phyloP scores from a whole-genome alignment of 2,113 vertebrate species.

The Felis catus region DNA sequence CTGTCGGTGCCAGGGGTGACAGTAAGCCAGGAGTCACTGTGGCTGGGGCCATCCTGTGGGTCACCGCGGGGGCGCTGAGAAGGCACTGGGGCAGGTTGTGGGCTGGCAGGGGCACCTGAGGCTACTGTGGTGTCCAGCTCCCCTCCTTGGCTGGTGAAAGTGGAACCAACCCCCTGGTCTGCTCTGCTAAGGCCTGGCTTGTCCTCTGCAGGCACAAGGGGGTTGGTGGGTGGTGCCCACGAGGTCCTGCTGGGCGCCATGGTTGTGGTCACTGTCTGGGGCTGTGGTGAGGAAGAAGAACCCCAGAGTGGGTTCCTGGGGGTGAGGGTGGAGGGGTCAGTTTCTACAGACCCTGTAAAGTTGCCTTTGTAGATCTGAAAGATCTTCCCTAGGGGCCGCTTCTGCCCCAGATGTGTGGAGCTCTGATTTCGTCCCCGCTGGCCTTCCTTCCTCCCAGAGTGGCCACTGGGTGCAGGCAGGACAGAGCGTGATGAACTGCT shows the following conservation, averaged over 20 bases:
- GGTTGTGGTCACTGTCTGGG: conserved; percentile 62
- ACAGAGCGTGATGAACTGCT: not conserved
- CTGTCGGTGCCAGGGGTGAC: conserved; percentile 80
- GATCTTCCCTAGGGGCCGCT: conserved; percentile 80
- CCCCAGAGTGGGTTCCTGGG: conserved; percentile 81
- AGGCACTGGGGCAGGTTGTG: conserved; percentile 82
- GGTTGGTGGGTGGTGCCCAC: conserved; percentile 79
- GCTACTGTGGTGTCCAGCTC: conserved; percentile 70
- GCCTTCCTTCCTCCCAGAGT: conserved; percentile 76
- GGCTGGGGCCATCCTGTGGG: conserved; percentile 78
- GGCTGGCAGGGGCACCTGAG: conserved; percentile 72
- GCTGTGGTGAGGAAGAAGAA: conserved; percentile 36
- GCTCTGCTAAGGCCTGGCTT: conserved; percentile 80
- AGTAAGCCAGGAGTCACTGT: conserved; percentile 79
- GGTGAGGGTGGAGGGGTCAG: conserved; percentile 67
- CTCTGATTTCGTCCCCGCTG: conserved; percentile 81
- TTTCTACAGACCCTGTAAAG: conserved; percentile 81
- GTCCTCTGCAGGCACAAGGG: conserved; percentile 43
- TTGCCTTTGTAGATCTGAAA: conserved; percentile 85
- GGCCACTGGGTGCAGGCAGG: conserved; percentile 11
- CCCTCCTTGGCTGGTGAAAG: conserved; percentile 61
- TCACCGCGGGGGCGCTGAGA: conserved; percentile 77
- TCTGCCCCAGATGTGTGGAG: conserved; percentile 81
- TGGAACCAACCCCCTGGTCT: not conserved
- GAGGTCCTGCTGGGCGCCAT: conserved; percentile 81